phyloP scores from a whole-genome alignment of 1,140 invertebrate species.

The Metopolophium dirhodum region DNA sequence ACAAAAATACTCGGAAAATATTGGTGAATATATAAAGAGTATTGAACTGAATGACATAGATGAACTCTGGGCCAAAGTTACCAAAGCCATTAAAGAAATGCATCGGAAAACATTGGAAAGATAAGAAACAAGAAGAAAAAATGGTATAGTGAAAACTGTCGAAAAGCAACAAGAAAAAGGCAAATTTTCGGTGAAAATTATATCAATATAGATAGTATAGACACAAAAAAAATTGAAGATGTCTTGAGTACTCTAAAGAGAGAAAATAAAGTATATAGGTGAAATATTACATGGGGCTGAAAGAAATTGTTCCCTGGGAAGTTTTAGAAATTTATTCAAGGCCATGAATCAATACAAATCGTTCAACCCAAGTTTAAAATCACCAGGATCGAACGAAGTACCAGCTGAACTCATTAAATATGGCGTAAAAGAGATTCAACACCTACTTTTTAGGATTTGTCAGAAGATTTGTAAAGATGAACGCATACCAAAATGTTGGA shows the following conservation, averaged over 20 bases:
- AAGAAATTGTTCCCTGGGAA: no score
- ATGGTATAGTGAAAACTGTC: no score
- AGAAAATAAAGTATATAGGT: slow-evolving; percentile 19
- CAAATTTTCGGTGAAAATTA: not conserved
- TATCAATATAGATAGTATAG: not conserved
- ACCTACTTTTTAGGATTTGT: not conserved
- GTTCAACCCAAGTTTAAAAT: not conserved
- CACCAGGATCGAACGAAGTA: not conserved
- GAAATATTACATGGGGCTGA: not conserved
- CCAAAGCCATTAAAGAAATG: no score
- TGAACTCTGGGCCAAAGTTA: no score
- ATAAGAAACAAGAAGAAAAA: no score
- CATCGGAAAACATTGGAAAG: no score
- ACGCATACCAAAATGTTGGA: not conserved
- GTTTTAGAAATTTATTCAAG: slow-evolving; percentile 3
- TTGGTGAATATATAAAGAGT: no score
- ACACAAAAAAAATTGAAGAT: not conserved
- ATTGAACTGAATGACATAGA: no score
- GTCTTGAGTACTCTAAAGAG: not conserved
- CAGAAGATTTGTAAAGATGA: not conserved
- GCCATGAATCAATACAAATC: not conserved
- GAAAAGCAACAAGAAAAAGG: no score
- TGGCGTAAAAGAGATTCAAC: no score
- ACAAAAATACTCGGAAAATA: no score
- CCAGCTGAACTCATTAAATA: slow-evolving; percentile 11